Evolutionary conservation across 2,888 invertebrate genomes (phyloP).

Genomic region (Agrochola lychnidis): DNA sequence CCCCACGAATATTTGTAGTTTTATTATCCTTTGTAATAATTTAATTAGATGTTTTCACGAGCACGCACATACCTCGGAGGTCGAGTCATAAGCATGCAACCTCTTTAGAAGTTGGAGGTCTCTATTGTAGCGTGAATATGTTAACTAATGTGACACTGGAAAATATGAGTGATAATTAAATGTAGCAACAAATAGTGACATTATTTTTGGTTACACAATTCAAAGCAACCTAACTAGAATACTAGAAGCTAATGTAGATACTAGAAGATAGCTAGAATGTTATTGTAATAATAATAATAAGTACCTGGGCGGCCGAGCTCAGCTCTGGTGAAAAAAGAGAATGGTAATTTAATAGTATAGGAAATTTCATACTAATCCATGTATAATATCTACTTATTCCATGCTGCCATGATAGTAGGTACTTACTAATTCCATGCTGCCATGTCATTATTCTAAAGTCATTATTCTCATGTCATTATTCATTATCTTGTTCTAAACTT

Average conservation of each 20-base stretch:
- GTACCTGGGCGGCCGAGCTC: too few relatives aligned
- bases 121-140: conserved; percentile 26
- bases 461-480: too few relatives aligned
- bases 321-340: too few relatives aligned
- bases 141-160: conserved; percentile 34
- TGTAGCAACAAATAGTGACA: background rate
- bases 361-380: too few relatives aligned
- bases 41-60: conserved; percentile 15
- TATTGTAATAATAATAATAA: too few relatives aligned
- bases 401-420: too few relatives aligned
- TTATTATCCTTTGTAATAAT: background rate
- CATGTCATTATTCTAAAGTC: too few relatives aligned
- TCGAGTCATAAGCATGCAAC: conserved; percentile 4
- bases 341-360: too few relatives aligned
- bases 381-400: too few relatives aligned
- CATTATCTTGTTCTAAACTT: too few relatives aligned
- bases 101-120: conserved; percentile 7
- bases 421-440: too few relatives aligned
- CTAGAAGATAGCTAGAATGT: background rate
- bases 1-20: background rate
- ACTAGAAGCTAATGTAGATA: background rate
- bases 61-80: conserved; percentile 2
- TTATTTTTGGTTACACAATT: background rate
- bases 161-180: conserved; percentile 6
- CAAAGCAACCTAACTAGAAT: background rate